phyloP scores from a whole-genome alignment of 2,797 vertebrate species.

The Basileuterus tristriatus region DNA sequence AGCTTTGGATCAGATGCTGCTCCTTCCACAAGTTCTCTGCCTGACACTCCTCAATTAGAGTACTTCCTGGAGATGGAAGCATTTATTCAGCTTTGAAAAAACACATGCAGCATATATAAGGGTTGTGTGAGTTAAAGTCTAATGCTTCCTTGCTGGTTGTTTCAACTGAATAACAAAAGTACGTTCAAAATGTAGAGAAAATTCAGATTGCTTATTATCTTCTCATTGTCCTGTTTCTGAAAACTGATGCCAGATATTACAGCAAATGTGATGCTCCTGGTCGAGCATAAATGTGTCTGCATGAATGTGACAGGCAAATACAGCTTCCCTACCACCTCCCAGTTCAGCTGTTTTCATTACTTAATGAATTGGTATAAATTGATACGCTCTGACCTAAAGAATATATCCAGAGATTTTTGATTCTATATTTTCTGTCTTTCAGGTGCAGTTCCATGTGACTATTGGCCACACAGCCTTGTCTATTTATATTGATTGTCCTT shows the following conservation, averaged over 20 bases:
- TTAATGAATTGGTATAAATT: background rate
- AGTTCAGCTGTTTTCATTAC: background rate
- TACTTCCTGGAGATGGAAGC: background rate
- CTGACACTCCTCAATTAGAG: background rate
- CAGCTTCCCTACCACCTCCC: background rate
- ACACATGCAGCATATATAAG: background rate
- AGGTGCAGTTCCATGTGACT: constrained; percentile 98
- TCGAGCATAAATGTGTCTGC: background rate
- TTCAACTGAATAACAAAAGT: background rate
- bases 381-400: background rate
- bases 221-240: background rate
- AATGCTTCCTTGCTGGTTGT: background rate
- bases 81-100: background rate
- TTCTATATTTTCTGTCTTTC: constrained; percentile 51
- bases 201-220: background rate
- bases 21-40: background rate
- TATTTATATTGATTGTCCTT: constrained; percentile 96
- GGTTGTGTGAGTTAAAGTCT: background rate
- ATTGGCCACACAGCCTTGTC: constrained; percentile 97
- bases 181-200: background rate
- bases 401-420: background rate
- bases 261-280: background rate
- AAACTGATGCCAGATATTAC: background rate
- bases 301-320: background rate
- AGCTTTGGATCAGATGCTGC: background rate